Conservation (phyloP, 2,888 invertebrate genomes). For the Aphodius sticticus region DNA sequence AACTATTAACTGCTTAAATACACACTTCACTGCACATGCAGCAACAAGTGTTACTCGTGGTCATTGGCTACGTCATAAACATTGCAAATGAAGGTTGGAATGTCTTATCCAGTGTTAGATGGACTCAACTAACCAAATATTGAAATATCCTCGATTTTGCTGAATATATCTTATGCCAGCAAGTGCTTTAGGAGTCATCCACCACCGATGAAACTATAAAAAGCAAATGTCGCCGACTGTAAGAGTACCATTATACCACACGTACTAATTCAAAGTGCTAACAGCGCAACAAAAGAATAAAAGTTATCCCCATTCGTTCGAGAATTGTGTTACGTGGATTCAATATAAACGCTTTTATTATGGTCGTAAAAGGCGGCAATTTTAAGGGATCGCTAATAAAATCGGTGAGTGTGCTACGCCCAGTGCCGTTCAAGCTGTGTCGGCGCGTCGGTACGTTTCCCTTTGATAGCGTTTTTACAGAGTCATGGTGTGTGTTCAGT, state of each 20-base stretch:
- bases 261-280: conserved; percentile 4
- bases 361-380: background rate
- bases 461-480: background rate
- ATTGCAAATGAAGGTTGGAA: too few relatives aligned
- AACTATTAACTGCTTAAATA: too few relatives aligned
- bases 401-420: conserved; percentile 4
- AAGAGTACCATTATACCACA: background rate
- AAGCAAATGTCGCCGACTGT: background rate
- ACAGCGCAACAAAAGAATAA: background rate
- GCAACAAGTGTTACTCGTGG: too few relatives aligned
- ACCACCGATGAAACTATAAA: background rate
- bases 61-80: too few relatives aligned
- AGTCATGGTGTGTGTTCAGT: conserved; percentile 4
- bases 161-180: background rate
- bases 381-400: conserved; percentile 4
- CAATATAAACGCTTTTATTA: conserved; percentile 4
- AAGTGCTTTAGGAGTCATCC: background rate
- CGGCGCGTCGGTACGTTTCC: background rate
- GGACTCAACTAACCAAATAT: too few relatives aligned
- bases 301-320: background rate
- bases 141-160: background rate
- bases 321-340: background rate
- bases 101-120: too few relatives aligned
- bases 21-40: too few relatives aligned
- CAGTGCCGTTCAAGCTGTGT: background rate